Evolutionary conservation across 2,888 invertebrate species (phyloP).

Genomic region (Scrobipalpa costella): DNA sequence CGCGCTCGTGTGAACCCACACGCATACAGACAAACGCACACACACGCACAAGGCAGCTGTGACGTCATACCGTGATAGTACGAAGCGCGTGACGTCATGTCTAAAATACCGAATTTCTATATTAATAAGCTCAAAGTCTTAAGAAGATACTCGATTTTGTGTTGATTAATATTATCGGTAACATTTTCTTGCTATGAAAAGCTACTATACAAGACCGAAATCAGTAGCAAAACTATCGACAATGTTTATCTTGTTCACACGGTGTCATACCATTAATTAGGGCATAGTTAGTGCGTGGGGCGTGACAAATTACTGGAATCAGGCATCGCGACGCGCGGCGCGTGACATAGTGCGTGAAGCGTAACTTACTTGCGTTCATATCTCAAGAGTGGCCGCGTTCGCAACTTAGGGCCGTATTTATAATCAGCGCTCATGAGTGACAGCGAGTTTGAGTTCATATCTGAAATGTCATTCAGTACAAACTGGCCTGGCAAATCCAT

Average conservation of each 20-base stretch:
- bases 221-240: background rate
- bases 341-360: background rate
- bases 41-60: conserved; percentile 7
- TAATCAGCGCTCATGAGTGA: too few relatives aligned
- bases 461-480: too few relatives aligned
- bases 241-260: background rate
- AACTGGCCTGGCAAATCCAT: too few relatives aligned
- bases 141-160: too few relatives aligned
- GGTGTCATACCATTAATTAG: background rate
- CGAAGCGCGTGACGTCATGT: background rate
- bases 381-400: too few relatives aligned
- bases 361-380: background rate
- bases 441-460: too few relatives aligned
- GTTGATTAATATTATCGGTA: too few relatives aligned
- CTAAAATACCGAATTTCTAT: background rate
- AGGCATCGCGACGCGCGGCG: background rate
- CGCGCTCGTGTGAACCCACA: conserved; percentile 61
- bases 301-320: background rate
- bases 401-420: too few relatives aligned
- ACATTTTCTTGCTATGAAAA: background rate
- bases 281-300: background rate
- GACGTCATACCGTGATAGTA: too few relatives aligned
- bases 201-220: background rate
- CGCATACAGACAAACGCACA: conserved; percentile 9
- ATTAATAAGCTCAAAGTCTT: too few relatives aligned